Conservation (phyloP, 2,797 vertebrate genomes). For the Huso huso region DNA sequence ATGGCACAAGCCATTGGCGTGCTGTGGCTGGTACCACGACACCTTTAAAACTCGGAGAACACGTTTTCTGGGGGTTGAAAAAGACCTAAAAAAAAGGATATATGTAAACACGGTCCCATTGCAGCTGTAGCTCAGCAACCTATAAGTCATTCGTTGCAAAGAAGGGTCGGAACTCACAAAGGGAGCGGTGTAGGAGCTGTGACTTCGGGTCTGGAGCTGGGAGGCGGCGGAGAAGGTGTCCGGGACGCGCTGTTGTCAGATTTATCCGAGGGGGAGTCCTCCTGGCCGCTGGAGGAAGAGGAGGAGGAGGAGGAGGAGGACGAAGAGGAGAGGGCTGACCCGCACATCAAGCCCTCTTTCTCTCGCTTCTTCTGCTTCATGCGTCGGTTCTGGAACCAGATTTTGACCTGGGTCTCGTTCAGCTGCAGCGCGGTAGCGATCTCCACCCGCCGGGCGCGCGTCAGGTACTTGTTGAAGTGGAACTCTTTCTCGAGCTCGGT, state of each 20-base stretch:
- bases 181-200: slow-evolving; percentile 3
- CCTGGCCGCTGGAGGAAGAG: slow-evolving; percentile 9
- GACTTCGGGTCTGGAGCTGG: slow-evolving; percentile 28
- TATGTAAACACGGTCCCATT: too few species aligned
- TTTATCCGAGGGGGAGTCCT: slow-evolving; percentile 25
- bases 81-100: too few species aligned
- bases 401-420: slow-evolving; percentile 56
- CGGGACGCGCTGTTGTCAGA: slow-evolving; percentile 35
- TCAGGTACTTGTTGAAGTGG: slow-evolving; percentile 57
- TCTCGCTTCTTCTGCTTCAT: slow-evolving; percentile 55
- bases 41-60: too few species aligned
- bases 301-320: slow-evolving; percentile 9
- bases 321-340: background rate
- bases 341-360: slow-evolving; percentile 28
- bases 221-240: slow-evolving; percentile 18
- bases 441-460: slow-evolving; percentile 44
- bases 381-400: slow-evolving; percentile 61
- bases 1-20: too few species aligned
- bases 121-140: too few species aligned
- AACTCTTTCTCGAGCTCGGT: slow-evolving; percentile 80
- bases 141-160: slow-evolving; percentile 6
- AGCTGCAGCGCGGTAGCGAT: slow-evolving; percentile 44
- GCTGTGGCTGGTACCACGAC: too few species aligned
- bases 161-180: slow-evolving; percentile 17
- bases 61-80: too few species aligned